These are phyloP conservation scores for Anolis sagrei DNA, from an alignment of 2,113 vertebrate species.

Conservation along the genomic window DNA sequence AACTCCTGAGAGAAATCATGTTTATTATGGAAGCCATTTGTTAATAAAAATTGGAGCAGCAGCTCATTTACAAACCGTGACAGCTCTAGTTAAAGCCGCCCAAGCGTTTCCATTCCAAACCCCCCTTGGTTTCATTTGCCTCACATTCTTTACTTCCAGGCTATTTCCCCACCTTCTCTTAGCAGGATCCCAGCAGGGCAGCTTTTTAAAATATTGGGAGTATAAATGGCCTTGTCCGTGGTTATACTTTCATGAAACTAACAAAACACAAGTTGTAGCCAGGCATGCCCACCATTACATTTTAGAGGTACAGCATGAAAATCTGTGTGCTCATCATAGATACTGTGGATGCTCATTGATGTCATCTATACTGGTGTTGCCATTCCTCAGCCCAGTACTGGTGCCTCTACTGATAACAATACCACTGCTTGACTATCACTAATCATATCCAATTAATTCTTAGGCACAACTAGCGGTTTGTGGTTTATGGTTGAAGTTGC, in stretches of 20 bases:
- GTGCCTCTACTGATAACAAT: not conserved
- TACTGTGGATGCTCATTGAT: not conserved
- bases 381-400: not conserved
- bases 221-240: not conserved
- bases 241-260: rapidly evolving
- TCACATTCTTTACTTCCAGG: not conserved
- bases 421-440: not conserved
- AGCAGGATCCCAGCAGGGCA: not conserved
- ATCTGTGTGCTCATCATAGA: not conserved
- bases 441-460: not conserved
- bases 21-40: conserved; percentile 60
- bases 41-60: conserved; percentile 58
- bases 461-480: too few species aligned
- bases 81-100: conserved; percentile 20
- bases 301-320: not conserved
- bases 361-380: not conserved
- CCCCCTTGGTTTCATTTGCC: not conserved
- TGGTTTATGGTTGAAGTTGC: too few species aligned
- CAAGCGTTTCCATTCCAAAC: not conserved
- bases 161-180: not conserved
- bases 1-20: conserved; percentile 49
- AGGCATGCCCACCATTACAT: not conserved
- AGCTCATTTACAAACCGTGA: conserved; percentile 52
- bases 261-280: not conserved
- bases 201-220: not conserved